Evolutionary conservation across 2,113 vertebrate species (phyloP), one percentile per base, ranked within the genome.

Genomic region (Camelus dromedarius): DNA sequence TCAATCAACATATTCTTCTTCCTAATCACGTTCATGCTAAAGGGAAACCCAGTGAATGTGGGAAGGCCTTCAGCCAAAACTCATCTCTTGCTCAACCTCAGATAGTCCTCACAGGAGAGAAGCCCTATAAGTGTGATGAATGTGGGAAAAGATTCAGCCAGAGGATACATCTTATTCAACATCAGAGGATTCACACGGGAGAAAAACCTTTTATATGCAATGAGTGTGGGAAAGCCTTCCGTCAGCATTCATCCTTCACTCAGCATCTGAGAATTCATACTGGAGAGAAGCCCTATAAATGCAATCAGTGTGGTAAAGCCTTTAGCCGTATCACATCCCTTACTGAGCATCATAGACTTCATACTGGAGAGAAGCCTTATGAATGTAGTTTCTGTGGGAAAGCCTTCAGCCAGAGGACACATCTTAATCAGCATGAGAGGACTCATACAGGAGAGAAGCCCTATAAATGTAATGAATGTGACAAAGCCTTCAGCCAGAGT

Each of bases 301-400:
- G 98, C 35, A 70, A n/a, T 26, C 97, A 98, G 4, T 98, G 98
- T 30, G 97, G 97, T 2, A 97, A 97, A 95, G 96, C 97, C 48
- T 98, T 98, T 46, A 94, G 97, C 42, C 93, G 93, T 8, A 98
- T 98, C 77, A 97, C 97, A 1, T 97, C 97, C n/a, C 97, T 98
- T 6, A 97, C 97, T 13, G 95, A 97, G 50, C 98, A 98, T 87
- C 98, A 98, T 81, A 98, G 99, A 96, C 98, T 98, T 93, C 99
- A 99, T 91, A 99, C 98, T 0, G 99, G 98, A 26, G 98, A 99
- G 97, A 98, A 98, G 86, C 99, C 99, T 28, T 99, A 99, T 52
- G 97, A 97, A 90, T 99, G 99, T 96, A 98, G 70, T 15, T 97
- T 97, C 50, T 98, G 98, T 80, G 91, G 92, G 19, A 98, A 98